Evolutionary conservation across 2,888 invertebrate genomes (phyloP), one percentile per base, ranked within the genome.

Genomic region (Trichacis sp.): DNA sequence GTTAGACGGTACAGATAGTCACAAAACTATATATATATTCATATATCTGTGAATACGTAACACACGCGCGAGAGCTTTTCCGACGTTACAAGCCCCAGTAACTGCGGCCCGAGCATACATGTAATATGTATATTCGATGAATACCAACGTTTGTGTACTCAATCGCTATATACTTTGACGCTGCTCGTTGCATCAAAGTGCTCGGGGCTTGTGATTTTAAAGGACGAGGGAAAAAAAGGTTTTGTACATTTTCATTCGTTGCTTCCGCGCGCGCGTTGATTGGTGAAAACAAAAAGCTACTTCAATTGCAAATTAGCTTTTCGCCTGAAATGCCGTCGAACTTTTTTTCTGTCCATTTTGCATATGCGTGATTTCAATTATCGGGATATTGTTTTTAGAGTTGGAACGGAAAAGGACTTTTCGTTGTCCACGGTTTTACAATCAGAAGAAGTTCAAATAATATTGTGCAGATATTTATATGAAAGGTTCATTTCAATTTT

Each of bases 81-180:
- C 47, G 15, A 55, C 40, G 51, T 53, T 57, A 55, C 64, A 33
- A 58, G 33, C 30, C 48, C 51, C 54, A 59, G 64, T 64, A 64
- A 68, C 68, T 54, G 58, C 57, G 60, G 64, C n/a, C n/a, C n/a
- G n/a, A n/a, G n/a, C n/a, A n/a, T n/a, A 64, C 64, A 64, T 64
- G 68, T 68, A 68, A 68, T 68, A 64, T 64, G 60, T 68, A 68
- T 61, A 68, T 64, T 63, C 67, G 56, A 67, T 67, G 67, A 60
- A 67, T 63, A 60, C 60, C 60, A 57, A 60, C 67, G 54, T 67
- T 67, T 63, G 68, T 64, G 64, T 64, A 61, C 64, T 57, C 61
- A 68, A 64, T 64, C 68, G 61, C 47, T 58, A 50, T 61, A 60
- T 54, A 67, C 67, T 67, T 67, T 67, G 67, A 67, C 57, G 67